Percentiles rank a stretch among this genome's conserved stretches.
These are phyloP conservation scores for Pseudochromis fuscus DNA, from an alignment of 2,797 vertebrate species.

Conservation along the genomic window DNA sequence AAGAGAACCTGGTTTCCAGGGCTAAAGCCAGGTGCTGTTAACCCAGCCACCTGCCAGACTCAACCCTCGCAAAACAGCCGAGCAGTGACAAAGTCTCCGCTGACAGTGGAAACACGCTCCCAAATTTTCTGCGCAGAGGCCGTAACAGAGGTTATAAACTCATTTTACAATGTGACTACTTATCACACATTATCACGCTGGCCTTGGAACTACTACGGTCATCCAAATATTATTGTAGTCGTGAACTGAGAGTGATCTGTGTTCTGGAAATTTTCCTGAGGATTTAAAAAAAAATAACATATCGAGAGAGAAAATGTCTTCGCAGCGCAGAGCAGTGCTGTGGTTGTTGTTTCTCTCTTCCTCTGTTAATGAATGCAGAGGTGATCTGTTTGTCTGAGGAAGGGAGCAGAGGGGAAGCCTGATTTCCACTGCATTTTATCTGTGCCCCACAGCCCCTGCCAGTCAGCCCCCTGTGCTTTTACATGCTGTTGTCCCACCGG, in stretches of 20 bases:
- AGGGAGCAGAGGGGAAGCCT: constrained; percentile 82
- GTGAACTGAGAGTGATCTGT: constrained; percentile 59
- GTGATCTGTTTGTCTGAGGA: constrained; percentile 81
- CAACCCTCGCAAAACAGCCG: constrained; percentile 25
- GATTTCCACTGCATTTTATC: constrained; percentile 86
- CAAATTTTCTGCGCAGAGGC: constrained; percentile 24
- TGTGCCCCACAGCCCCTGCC: constrained; percentile 79
- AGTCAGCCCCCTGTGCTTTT: constrained; percentile 70
- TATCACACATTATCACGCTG: constrained; percentile 70
- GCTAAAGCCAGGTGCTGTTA: constrained; percentile 51
- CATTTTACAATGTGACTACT: constrained; percentile 67
- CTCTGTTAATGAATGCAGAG: constrained; percentile 78
- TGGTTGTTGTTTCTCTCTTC: constrained; percentile 74
- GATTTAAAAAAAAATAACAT: constrained; percentile 36
- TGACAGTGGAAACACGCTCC: constrained; percentile 23
- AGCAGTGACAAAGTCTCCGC: constrained; percentile 41
- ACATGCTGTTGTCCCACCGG: constrained; percentile 82
- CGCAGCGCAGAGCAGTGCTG: constrained; percentile 23
- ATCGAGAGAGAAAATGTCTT: constrained; percentile 41
- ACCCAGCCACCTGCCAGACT: constrained; percentile 65
- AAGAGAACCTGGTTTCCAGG: constrained; percentile 62
- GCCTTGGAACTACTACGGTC: constrained; percentile 67
- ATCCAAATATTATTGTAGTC: constrained; percentile 73
- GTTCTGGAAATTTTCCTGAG: constrained; percentile 53
- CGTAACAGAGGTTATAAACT: constrained; percentile 53